Evolutionary conservation across 1,140 invertebrate species (phyloP).

Genomic region (Zaprionus africanus): DNA sequence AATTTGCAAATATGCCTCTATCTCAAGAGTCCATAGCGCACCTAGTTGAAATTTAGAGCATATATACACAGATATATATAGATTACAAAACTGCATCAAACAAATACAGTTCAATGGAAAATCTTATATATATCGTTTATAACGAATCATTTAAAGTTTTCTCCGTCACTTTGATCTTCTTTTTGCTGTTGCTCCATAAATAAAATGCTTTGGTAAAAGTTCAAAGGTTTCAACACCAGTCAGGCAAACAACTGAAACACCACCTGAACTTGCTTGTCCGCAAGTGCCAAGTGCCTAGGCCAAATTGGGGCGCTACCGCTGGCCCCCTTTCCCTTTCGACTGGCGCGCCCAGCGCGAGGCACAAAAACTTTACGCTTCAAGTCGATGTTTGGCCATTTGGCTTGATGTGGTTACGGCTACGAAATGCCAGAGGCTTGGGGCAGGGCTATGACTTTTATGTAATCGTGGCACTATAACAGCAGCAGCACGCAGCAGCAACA

Average conservation of each 20-base stretch:
- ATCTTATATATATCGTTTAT: background rate
- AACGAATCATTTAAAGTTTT: background rate
- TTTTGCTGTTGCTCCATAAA: background rate
- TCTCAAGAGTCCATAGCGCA: too few species aligned
- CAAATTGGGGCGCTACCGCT: slow-evolving; percentile 22
- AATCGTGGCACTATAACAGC: slow-evolving; percentile 32
- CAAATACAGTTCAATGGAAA: background rate
- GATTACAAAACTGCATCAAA: background rate
- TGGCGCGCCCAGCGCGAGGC: slow-evolving; percentile 19
- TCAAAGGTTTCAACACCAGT: slow-evolving; percentile 3
- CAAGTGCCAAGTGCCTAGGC: slow-evolving; percentile 5
- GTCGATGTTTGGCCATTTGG: slow-evolving; percentile 22
- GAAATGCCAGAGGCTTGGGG: slow-evolving; percentile 28
- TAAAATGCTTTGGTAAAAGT: background rate
- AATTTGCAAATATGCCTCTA: background rate
- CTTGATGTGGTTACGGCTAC: slow-evolving; percentile 15
- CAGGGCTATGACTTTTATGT: slow-evolving; percentile 48
- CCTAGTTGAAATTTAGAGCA: background rate
- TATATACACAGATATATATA: background rate
- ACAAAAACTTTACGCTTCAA: slow-evolving; percentile 9
- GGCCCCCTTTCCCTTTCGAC: slow-evolving; percentile 26
- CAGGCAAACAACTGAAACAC: background rate
- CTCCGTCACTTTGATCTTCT: background rate
- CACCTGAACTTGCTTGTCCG: slow-evolving; percentile 1
- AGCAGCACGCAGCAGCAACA: slow-evolving; percentile 30